Evolutionary conservation across 2,888 invertebrate genomes (phyloP), one percentile per base, ranked within the genome.

Genomic region (Tachystola acroxantha): DNA sequence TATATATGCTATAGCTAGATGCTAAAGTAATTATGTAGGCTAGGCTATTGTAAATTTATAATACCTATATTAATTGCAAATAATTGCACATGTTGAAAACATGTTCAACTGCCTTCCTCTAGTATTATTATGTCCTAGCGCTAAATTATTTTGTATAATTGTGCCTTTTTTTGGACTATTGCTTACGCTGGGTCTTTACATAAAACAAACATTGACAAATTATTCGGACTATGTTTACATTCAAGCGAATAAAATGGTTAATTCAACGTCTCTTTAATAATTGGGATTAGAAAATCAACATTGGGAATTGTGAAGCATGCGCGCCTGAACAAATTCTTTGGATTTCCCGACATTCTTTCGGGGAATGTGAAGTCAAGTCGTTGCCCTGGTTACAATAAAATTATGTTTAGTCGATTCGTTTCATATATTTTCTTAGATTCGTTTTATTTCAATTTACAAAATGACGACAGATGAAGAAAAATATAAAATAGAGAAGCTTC

Each of bases 381-480:
- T 24, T 24, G 3, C 24, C 24, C n/a, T 24, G 24, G 24, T 24
- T 24, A 24, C 24, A 24, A 24, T 24, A 24, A 7, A 7, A n/a
- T 24, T 24, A n/a, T 24, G 7, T 7, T 7, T 20, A 20, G 7
- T 7, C 7, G 7, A 2, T 24, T 6, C 7, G n/a, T 24, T 9
- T 7, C 9, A 7, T 6, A n/a, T 7, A 24, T 9, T 24, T 20
- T 7, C 4, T 20, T 20, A 20, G 4, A 20, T 20, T 20, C 7
- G 7, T 20, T 7, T 20, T 20, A 7, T n/a, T n/a, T n/a, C n/a
- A n/a, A n/a, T n/a, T 4, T 30, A 30, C n/a, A 43, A 38, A 41
- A 85, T 85, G 85, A 47, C 73, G 24, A 82, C 85, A 3, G 82
- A 84, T 36, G 84, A 84, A 48, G 81, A 85, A 7, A 85, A 85